Evolutionary conservation across 2,113 vertebrate genomes (phyloP).

Genomic region (Petrocephalus zakoni): DNA sequence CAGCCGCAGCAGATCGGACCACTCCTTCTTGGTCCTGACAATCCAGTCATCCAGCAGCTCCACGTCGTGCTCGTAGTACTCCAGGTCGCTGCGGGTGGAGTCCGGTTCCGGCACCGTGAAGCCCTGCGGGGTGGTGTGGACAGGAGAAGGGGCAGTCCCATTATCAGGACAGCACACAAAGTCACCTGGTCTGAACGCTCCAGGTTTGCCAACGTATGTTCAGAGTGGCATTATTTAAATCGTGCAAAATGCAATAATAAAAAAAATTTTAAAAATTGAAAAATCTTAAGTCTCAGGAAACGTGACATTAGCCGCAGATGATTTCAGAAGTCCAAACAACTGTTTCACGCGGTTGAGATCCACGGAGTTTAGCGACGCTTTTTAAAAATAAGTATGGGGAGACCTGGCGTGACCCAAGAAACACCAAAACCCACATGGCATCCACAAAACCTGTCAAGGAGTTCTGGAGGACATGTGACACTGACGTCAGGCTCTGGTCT

Average conservation of each 20-base stretch:
- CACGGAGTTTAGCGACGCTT: background rate
- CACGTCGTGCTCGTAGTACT: slow-evolving; percentile 80
- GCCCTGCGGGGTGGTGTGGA: slow-evolving; percentile 53
- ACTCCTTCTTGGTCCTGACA: slow-evolving; percentile 74
- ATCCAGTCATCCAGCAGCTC: slow-evolving; percentile 80
- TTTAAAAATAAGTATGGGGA: background rate
- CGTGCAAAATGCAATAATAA: background rate
- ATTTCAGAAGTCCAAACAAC: no score
- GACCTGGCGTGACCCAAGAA: background rate
- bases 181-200: background rate
- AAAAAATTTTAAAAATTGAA: no score
- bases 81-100: slow-evolving; percentile 76
- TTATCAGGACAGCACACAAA: background rate
- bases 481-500: background rate
- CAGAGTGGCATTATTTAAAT: background rate
- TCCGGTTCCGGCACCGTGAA: slow-evolving; percentile 79
- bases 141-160: background rate
- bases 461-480: background rate
- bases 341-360: background rate
- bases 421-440: background rate
- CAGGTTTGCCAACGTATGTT: background rate
- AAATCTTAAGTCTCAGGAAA: no score
- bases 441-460: background rate
- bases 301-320: no score
- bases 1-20: slow-evolving; percentile 66